Conservation (phyloP, 2,113 vertebrate genomes). For the Phalacrocorax carbo region DNA sequence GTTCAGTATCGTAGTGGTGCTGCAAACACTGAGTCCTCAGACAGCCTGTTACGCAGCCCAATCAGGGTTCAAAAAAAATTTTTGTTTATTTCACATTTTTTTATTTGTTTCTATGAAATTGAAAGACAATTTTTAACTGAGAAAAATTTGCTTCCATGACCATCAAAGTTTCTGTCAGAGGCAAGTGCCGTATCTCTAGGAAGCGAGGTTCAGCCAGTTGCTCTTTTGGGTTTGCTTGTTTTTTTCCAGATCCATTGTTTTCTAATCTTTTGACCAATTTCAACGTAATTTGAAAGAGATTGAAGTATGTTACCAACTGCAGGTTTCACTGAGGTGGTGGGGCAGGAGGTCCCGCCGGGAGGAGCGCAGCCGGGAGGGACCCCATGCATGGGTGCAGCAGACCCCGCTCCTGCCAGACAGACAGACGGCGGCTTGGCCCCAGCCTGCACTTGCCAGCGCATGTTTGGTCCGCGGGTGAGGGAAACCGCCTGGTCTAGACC, state of each 20-base stretch:
- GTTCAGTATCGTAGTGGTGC: accelerated
- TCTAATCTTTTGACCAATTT: background rate
- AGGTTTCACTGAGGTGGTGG: background rate
- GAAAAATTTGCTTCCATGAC: background rate
- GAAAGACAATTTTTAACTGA: background rate
- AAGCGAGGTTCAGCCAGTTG: background rate
- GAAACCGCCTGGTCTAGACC: accelerated
- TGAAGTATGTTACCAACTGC: background rate
- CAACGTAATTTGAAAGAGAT: background rate
- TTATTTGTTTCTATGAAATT: background rate
- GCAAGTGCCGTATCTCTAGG: background rate
- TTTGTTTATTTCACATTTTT: background rate
- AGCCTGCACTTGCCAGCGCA: background rate
- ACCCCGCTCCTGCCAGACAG: accelerated
- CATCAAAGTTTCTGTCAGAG: background rate
- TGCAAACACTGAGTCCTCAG: background rate
- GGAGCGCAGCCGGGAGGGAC: background rate
- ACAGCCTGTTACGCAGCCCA: accelerated
- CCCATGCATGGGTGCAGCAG: accelerated
- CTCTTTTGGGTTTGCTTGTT: background rate
- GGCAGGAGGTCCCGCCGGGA: accelerated
- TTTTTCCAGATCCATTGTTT: background rate
- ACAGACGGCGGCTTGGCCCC: background rate
- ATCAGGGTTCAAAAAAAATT: accelerated
- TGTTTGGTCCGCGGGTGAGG: background rate